Percentiles rank a stretch among this genome's conserved stretches.
Evolutionary conservation across 2,113 vertebrate genomes (phyloP).

Genomic region (Phoenicopterus ruber): DNA sequence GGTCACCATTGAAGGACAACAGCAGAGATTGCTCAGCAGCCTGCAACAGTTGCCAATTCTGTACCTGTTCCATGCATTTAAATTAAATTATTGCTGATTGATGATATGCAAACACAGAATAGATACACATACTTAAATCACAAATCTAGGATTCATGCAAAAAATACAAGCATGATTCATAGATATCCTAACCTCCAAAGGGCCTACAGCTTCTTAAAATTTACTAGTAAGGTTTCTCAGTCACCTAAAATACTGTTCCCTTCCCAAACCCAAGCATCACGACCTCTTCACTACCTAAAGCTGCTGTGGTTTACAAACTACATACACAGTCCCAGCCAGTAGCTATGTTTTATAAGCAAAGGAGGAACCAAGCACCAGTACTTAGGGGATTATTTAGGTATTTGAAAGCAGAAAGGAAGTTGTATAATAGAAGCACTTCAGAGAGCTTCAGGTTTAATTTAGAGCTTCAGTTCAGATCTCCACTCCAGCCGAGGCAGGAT

Average conservation of each 20-base stretch:
- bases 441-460: background rate
- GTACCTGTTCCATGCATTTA: background rate
- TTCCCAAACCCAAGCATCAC: background rate
- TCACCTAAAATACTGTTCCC: background rate
- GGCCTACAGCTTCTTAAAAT: background rate
- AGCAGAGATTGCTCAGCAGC: background rate
- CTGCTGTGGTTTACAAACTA: background rate
- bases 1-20: background rate
- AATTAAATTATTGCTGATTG: background rate
- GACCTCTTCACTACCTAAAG: background rate
- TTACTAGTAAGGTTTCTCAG: background rate
- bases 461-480: background rate
- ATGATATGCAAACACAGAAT: background rate
- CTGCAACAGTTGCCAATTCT: background rate
- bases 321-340: rapidly evolving
- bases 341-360: background rate
- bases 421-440: background rate
- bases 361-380: background rate
- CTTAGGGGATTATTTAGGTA: background rate
- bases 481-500: background rate
- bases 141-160: background rate
- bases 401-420: background rate
- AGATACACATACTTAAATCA: background rate
- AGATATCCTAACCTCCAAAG: background rate
- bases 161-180: background rate